phyloP scores from a whole-genome alignment of 2,888 invertebrate species.

The Litoditis marina region DNA sequence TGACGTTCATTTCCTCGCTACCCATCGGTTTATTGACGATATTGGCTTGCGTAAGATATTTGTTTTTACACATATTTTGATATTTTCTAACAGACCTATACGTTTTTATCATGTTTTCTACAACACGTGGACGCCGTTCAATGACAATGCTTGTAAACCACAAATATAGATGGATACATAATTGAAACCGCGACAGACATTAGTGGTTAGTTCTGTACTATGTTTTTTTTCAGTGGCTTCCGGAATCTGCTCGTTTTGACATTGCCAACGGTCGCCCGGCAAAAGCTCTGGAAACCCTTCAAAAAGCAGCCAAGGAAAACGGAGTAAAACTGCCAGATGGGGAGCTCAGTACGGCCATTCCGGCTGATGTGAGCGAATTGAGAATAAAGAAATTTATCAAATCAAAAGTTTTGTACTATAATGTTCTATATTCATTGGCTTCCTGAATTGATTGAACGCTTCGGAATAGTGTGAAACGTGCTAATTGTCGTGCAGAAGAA shows the following conservation, averaged over 20 bases:
- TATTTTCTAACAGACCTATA: too few species aligned
- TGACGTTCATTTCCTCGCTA: constrained; percentile 83
- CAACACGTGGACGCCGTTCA: too few species aligned
- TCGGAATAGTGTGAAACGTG: constrained; percentile 82
- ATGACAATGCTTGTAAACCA: too few species aligned
- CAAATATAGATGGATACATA: too few species aligned
- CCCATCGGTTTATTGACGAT: constrained; percentile 77
- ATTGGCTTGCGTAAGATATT: constrained; percentile 32
- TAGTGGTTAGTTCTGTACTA: too few species aligned
- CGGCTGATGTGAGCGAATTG: constrained; percentile 57
- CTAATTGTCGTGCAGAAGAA: too few species aligned
- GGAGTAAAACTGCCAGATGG: constrained; percentile 85
- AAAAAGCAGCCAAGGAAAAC: constrained; percentile 78
- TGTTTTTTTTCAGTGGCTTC: constrained; percentile 79
- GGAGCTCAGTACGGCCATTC: constrained; percentile 67
- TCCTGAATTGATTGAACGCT: constrained; percentile 67
- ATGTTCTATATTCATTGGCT: too few species aligned
- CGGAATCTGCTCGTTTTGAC: constrained; percentile 85
- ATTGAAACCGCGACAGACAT: too few species aligned
- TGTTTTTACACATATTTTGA: too few species aligned
- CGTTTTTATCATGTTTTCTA: too few species aligned
- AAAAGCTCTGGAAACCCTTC: constrained; percentile 77
- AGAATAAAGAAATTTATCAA: too few species aligned
- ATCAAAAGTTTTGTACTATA: too few species aligned
- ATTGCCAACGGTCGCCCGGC: constrained; percentile 83